Base-by-base conservation (phyloP, 1,140 invertebrate genomes). In the Drosophila truncata region DNA sequence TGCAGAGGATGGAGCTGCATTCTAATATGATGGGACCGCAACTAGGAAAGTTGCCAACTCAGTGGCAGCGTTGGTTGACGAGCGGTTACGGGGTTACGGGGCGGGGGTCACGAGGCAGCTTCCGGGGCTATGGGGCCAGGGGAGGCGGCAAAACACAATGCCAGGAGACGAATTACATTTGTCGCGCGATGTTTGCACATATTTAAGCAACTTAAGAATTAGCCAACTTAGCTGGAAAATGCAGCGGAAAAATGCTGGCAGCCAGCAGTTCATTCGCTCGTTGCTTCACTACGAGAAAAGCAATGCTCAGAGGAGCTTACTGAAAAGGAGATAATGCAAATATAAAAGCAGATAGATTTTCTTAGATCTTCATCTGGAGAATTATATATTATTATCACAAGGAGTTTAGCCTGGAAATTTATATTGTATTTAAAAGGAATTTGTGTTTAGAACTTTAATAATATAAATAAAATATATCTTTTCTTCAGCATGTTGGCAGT, bases 121-220 rank as follows among this genome's bases (percentile, higher is more conserved):
- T 2, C 18, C 6, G 5, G 14, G 31, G 14, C 6, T 18, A 20
- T 18, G 23, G 65, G 16, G 25, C 10, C n/a, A 35, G 20, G 14
- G 2, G 35, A 23, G 47, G 25, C 6, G n/a, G 35, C n/a, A 20
- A 29, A 55, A 42, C 31, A 61, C 76, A 80, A 66, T 72, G 50
- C 54, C 41, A 78, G 71, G 71, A 84, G 70, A 85, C 81, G 85
- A 88, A 85, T 90, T 90, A 82, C 85, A 88, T 81, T 88, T 90
- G 81, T 84, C 70, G 81, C 64, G 63, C 74, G 37, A 61, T 90
- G 85, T 85, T 88, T 87, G 81, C 85, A 81, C 84, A 90, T 90
- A 90, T 87, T 90, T 85, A 90, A 90, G 74, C 74, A 88, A 84
- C 65, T 79, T 90, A 81, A 84, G 79, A 90, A 84, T 88, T 84